These are phyloP conservation scores for Platycnemis pennipes DNA, from an alignment of 2,888 invertebrate species.

Conservation along the genomic window DNA sequence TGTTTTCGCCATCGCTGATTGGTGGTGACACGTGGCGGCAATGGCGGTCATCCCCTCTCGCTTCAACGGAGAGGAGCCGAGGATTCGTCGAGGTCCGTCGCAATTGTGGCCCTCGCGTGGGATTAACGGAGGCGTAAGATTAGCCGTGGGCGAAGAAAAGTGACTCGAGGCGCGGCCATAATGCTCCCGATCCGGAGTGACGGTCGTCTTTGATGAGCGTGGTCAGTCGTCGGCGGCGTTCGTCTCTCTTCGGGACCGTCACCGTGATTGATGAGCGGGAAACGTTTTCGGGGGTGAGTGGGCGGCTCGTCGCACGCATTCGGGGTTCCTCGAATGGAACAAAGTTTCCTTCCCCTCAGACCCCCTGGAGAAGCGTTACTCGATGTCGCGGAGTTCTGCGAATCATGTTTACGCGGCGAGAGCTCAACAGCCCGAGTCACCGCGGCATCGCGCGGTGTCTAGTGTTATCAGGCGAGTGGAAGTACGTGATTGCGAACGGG, in stretches of 20 bases:
- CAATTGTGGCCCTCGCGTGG: not conserved
- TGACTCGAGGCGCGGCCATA: constrained; percentile 5
- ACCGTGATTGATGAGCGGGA: constrained; percentile 10
- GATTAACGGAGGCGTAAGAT: not conserved
- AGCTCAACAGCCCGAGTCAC: too few species aligned
- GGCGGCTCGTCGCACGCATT: not conserved
- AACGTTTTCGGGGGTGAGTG: not conserved
- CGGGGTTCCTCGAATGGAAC: not conserved
- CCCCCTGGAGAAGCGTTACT: too few species aligned
- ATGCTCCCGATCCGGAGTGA: not conserved
- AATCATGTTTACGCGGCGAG: too few species aligned
- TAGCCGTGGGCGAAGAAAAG: constrained; percentile 11
- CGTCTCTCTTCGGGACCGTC: not conserved
- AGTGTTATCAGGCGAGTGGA: too few species aligned
- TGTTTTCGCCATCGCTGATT: not conserved
- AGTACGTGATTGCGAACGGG: too few species aligned
- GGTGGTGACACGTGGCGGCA: not conserved
- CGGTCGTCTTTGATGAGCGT: not conserved
- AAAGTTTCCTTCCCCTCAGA: too few species aligned
- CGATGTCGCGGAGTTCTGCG: too few species aligned
- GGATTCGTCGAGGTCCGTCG: not conserved
- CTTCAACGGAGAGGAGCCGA: not conserved
- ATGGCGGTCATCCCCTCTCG: not conserved
- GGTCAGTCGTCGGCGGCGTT: not conserved
- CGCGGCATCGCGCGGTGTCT: too few species aligned